Conservation (phyloP, 2,888 invertebrate genomes). For the Octodonta nipae region DNA sequence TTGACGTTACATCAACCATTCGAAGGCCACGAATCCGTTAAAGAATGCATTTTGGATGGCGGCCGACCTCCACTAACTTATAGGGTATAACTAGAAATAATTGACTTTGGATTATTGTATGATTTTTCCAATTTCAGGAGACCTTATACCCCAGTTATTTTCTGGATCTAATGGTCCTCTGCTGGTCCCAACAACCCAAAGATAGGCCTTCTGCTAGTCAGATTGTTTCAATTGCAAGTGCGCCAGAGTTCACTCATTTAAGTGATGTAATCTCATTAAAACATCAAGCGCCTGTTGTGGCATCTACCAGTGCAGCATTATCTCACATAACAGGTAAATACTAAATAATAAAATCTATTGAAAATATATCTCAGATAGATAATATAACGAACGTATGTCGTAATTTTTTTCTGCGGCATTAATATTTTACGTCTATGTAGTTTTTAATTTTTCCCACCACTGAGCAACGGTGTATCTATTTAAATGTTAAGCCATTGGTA, state of each 20-base stretch:
- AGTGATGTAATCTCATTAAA: slow-evolving; percentile 64
- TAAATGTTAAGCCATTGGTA: no score
- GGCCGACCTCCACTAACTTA: slow-evolving; percentile 79
- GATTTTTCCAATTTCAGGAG: slow-evolving; percentile 39
- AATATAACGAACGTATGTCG: no score
- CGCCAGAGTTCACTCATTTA: slow-evolving; percentile 86
- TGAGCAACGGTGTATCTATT: no score
- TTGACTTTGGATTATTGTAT: background rate
- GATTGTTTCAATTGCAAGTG: slow-evolving; percentile 79
- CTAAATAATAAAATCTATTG: background rate
- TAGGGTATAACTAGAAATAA: slow-evolving; percentile 42
- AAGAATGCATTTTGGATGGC: slow-evolving; percentile 91
- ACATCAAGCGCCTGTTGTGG: slow-evolving; percentile 50
- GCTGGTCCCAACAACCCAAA: slow-evolving; percentile 81
- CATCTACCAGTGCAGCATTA: slow-evolving; percentile 43
- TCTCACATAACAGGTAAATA: slow-evolving; percentile 37
- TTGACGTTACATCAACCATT: slow-evolving; percentile 87
- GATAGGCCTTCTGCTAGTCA: slow-evolving; percentile 89
- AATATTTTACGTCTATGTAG: no score
- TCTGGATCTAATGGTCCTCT: slow-evolving; percentile 87
- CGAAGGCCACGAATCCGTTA: slow-evolving; percentile 91
- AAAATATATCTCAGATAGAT: no score
- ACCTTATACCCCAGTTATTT: slow-evolving; percentile 75
- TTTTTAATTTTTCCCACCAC: no score
- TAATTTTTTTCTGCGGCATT: no score